Evolutionary conservation across 2,113 vertebrate genomes (phyloP).

Genomic region (Lasiurus borealis): DNA sequence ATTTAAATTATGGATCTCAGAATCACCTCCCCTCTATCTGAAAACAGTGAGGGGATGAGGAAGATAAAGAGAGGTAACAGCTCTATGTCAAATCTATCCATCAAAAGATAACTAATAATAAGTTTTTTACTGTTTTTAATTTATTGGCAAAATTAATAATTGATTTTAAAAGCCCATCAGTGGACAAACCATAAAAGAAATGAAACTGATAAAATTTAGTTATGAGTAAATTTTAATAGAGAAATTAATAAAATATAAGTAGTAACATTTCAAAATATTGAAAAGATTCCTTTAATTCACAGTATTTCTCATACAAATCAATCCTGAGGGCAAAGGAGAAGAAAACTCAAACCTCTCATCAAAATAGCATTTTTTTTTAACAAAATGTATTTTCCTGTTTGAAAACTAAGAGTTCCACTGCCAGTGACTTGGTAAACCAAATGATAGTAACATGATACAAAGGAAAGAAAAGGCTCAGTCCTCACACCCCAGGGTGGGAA

Average conservation of each 20-base stretch:
- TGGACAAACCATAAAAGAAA: conserved; percentile 38
- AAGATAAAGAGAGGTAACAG: not conserved
- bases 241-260: conserved; percentile 57
- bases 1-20: conserved; percentile 3
- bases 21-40: not conserved
- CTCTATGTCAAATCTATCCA: not conserved
- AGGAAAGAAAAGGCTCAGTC: not conserved
- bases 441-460: not conserved
- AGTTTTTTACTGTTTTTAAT: conserved; percentile 18
- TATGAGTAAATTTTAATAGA: not conserved
- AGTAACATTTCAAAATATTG: conserved; percentile 68
- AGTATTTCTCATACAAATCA: conserved; percentile 71
- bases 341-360: conserved; percentile 46
- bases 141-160: conserved; percentile 18
- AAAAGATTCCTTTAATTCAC: conserved; percentile 61
- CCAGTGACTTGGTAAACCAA: not conserved
- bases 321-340: conserved; percentile 3
- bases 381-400: conserved; percentile 62
- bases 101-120: not conserved
- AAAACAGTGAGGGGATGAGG: not conserved
- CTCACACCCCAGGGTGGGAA: not conserved
- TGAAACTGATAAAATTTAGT: not conserved
- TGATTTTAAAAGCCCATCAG: conserved; percentile 42
- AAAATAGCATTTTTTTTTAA: not conserved
- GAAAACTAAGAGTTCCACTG: not conserved